phyloP scores from a whole-genome alignment of 2,113 vertebrate species.

The Micronycteris hirsuta region DNA sequence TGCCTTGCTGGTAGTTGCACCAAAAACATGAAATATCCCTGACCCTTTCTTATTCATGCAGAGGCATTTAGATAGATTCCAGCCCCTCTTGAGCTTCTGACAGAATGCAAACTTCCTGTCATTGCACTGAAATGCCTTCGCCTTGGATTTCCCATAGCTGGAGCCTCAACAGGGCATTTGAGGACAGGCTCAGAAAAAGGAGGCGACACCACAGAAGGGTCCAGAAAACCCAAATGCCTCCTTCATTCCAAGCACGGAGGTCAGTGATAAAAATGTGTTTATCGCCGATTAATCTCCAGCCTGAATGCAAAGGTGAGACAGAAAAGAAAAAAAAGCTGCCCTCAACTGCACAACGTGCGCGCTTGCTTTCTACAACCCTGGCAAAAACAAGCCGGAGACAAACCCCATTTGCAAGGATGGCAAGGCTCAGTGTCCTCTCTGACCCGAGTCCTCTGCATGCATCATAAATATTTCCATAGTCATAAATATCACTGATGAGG shows the following conservation, averaged over 20 bases:
- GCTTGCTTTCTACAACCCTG: neutral
- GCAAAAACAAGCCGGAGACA: neutral
- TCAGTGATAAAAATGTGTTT: neutral
- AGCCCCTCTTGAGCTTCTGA: neutral
- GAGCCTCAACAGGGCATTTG: neutral
- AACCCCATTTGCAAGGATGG: neutral
- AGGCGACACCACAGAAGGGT: neutral
- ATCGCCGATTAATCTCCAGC: neutral
- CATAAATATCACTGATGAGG: slow-evolving; percentile 36
- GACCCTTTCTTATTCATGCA: neutral
- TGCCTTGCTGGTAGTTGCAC: neutral
- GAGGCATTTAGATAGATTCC: neutral
- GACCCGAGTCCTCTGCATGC: slow-evolving; percentile 34
- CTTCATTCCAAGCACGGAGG: slow-evolving; percentile 3
- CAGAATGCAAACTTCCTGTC: neutral
- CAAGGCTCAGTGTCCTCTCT: neutral
- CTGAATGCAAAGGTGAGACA: slow-evolving; percentile 36
- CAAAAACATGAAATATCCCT: neutral
- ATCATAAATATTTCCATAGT: slow-evolving; percentile 19
- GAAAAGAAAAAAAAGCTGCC: neutral
- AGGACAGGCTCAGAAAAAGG: neutral
- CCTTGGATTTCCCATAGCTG: neutral
- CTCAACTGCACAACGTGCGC: neutral
- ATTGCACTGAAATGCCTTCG: neutral
- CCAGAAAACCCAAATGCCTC: neutral